These are phyloP conservation scores for Cranoglanis bouderius DNA, from an alignment of 2,113 vertebrate genomes.

Conservation along the genomic window DNA sequence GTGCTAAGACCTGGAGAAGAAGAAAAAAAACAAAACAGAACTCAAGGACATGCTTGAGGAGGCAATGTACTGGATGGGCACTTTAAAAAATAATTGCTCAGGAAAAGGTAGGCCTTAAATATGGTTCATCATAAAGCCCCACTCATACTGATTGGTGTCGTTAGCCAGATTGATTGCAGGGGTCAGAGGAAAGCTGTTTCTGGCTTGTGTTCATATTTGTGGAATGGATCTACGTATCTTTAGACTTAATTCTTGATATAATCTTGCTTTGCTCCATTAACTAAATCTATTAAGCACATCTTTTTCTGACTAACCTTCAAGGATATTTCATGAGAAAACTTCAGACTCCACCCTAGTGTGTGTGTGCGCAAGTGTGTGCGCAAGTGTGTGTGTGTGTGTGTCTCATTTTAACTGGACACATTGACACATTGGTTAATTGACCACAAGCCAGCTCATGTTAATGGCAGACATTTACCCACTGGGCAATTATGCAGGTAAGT, in stretches of 20 bases:
- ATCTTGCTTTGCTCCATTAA: neutral
- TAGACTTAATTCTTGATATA: conserved; percentile 5
- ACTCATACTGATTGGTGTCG: conserved; percentile 49
- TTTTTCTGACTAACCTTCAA: neutral
- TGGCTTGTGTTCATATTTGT: conserved; percentile 9
- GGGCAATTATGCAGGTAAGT: neutral
- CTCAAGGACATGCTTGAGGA: conserved; percentile 37
- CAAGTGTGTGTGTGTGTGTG: neutral
- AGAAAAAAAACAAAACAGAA: neutral
- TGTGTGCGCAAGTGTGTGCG: neutral
- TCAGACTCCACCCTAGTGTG: neutral
- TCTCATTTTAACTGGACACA: neutral
- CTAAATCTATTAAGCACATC: neutral
- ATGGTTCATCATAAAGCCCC: conserved; percentile 27
- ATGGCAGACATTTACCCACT: neutral
- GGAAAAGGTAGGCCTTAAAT: conserved; percentile 38
- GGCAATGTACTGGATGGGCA: neutral
- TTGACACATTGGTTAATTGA: neutral
- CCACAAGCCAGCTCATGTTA: neutral
- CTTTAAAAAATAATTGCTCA: conserved; percentile 38
- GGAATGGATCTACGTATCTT: neutral
- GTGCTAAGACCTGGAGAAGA: neutral
- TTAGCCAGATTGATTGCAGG: conserved; percentile 50
- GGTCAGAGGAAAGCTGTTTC: conserved; percentile 29
- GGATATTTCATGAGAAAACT: neutral